phyloP scores from a whole-genome alignment of 2,113 vertebrate species.

The Toxotes chatareus region DNA sequence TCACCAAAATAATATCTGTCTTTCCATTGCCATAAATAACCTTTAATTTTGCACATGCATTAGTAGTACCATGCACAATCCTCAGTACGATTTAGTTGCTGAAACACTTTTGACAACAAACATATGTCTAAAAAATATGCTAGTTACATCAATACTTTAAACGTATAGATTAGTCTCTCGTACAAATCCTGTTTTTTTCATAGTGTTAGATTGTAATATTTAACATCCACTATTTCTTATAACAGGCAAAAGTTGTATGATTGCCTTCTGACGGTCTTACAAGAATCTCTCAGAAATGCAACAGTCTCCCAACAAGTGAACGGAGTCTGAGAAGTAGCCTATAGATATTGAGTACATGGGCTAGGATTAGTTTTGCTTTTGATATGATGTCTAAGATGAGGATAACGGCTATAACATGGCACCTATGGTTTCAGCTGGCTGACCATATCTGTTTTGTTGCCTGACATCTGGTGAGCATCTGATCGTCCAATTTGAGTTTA shows the following conservation, averaged over 20 bases:
- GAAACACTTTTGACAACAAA: background rate
- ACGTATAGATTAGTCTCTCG: background rate
- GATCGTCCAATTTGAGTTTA: slow-evolving; percentile 28
- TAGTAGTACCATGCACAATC: background rate
- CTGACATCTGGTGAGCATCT: slow-evolving; percentile 32
- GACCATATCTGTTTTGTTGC: background rate
- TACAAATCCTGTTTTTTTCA: background rate
- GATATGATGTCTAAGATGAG: background rate
- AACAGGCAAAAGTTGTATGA: background rate
- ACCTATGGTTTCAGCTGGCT: background rate
- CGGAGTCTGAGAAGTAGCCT: background rate
- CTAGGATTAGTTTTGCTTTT: background rate
- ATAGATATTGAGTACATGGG: background rate
- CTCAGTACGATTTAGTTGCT: background rate
- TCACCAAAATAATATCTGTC: background rate
- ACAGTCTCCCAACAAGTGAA: background rate
- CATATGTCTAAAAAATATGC: too few relatives aligned
- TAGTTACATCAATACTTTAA: background rate
- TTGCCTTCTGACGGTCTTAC: background rate
- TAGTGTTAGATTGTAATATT: background rate
- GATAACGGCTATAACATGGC: background rate
- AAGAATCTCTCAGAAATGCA: background rate
- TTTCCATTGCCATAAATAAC: background rate
- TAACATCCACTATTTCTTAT: background rate
- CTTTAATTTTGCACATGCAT: background rate